These are phyloP conservation scores for Decapterus maruadsi DNA, from an alignment of 2,797 vertebrate genomes.

Conservation along the genomic window DNA sequence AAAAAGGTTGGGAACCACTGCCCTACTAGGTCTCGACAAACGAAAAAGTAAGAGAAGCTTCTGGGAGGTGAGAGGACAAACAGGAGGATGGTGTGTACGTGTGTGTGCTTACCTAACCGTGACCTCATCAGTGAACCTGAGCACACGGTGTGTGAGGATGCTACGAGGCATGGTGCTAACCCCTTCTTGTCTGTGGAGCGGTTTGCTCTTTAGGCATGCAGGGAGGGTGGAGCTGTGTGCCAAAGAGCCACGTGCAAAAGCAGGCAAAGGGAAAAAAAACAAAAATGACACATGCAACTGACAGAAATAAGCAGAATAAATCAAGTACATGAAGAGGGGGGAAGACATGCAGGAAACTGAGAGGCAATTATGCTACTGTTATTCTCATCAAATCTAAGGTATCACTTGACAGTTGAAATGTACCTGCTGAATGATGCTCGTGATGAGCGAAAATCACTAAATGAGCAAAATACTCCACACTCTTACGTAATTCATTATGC, in stretches of 20 bases:
- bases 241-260: conserved; percentile 69
- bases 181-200: conserved; percentile 85
- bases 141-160: conserved; percentile 85
- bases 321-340: neutral
- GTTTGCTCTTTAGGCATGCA: conserved; percentile 90
- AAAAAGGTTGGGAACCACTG: too few species aligned
- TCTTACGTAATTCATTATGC: conserved; percentile 60
- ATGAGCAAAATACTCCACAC: conserved; percentile 4
- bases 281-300: conserved; percentile 61
- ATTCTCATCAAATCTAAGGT: neutral
- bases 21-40: conserved; percentile 1
- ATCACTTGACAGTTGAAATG: neutral
- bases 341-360: neutral
- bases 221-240: conserved; percentile 91
- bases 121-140: conserved; percentile 90
- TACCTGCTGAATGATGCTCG: neutral
- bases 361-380: neutral
- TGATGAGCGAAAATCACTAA: conserved; percentile 4
- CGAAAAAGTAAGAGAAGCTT: neutral
- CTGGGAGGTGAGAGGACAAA: neutral
- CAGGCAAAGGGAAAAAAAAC: conserved; percentile 45
- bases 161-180: conserved; percentile 78
- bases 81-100: neutral
- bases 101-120: conserved; percentile 89
- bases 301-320: conserved; percentile 39